Evolutionary conservation across 2,888 invertebrate species (phyloP).

Genomic region (Acleris cristana): DNA sequence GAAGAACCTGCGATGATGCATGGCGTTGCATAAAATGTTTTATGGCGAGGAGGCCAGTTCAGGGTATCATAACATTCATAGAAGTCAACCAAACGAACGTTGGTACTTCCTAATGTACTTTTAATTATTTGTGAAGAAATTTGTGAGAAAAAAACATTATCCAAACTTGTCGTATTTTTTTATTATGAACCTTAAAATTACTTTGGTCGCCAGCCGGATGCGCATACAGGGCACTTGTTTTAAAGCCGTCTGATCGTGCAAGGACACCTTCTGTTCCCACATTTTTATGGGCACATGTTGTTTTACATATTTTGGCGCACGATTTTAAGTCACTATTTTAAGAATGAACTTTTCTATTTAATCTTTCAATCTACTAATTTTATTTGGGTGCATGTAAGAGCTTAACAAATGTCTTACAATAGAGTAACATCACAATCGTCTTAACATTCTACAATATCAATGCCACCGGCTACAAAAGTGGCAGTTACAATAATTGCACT

Average conservation of each 20-base stretch:
- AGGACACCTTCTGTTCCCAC: constrained; percentile 69
- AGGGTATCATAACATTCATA: constrained; percentile 37
- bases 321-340: constrained; percentile 1
- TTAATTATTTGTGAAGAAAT: constrained; percentile 11
- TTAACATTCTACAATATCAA: constrained; percentile 22
- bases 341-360: too few species aligned
- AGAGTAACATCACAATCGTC: constrained; percentile 14
- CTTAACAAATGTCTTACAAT: neutral
- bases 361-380: too few species aligned
- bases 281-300: constrained; percentile 56
- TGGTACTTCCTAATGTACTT: constrained; percentile 8
- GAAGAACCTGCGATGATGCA: constrained; percentile 36
- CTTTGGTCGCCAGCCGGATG: constrained; percentile 58
- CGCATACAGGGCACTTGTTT: constrained; percentile 51
- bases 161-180: constrained; percentile 11
- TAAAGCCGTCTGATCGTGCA: constrained; percentile 55
- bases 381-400: too few species aligned
- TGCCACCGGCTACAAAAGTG: constrained; percentile 37
- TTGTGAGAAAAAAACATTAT: constrained; percentile 12
- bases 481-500: constrained; percentile 40
- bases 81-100: constrained; percentile 21
- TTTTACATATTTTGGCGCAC: constrained; percentile 43
- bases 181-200: constrained; percentile 21
- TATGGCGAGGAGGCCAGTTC: constrained; percentile 43
- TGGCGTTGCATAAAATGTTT: constrained; percentile 41